Percentiles rank a stretch among this genome's conserved stretches.
Evolutionary conservation across 2,797 vertebrate genomes (phyloP).

Genomic region (Setipinna tenuifilis): DNA sequence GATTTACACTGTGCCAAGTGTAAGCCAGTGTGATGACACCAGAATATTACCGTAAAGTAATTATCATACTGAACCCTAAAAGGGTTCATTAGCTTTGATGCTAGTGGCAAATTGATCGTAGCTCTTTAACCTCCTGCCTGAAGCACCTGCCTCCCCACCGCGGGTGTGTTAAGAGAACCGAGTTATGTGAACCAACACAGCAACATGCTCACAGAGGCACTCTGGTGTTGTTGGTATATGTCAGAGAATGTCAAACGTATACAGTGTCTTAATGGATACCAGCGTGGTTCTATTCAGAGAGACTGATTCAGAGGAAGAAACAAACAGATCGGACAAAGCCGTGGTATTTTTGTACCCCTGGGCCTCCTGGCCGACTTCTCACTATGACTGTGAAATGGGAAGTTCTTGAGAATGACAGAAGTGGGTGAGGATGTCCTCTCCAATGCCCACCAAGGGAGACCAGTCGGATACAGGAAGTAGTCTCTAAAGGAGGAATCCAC

Average conservation of each 20-base stretch:
- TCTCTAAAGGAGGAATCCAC: constrained; percentile 56
- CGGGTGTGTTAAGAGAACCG: background rate
- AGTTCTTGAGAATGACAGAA: constrained; percentile 50
- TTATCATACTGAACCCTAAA: background rate
- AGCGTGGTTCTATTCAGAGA: background rate
- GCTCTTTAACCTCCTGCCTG: background rate
- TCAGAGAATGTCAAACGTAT: constrained; percentile 11
- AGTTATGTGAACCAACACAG: background rate
- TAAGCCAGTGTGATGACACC: background rate
- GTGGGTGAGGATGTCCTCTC: constrained; percentile 78
- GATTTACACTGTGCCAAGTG: background rate
- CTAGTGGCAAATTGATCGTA: background rate
- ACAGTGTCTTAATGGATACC: background rate
- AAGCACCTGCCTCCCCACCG: background rate
- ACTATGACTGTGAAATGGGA: constrained; percentile 27
- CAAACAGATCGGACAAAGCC: background rate
- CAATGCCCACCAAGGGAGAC: constrained; percentile 77
- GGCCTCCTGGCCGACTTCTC: background rate
- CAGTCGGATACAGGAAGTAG: constrained; percentile 89
- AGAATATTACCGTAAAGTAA: background rate
- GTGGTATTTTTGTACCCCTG: constrained; percentile 42
- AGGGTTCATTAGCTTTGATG: background rate
- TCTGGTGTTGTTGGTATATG: background rate
- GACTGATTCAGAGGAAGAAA: constrained; percentile 8
- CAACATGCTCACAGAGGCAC: background rate